Percentiles rank a stretch among this genome's conserved stretches.
Evolutionary conservation across 2,797 vertebrate species (phyloP).

Genomic region (Toxotes lorentzi): DNA sequence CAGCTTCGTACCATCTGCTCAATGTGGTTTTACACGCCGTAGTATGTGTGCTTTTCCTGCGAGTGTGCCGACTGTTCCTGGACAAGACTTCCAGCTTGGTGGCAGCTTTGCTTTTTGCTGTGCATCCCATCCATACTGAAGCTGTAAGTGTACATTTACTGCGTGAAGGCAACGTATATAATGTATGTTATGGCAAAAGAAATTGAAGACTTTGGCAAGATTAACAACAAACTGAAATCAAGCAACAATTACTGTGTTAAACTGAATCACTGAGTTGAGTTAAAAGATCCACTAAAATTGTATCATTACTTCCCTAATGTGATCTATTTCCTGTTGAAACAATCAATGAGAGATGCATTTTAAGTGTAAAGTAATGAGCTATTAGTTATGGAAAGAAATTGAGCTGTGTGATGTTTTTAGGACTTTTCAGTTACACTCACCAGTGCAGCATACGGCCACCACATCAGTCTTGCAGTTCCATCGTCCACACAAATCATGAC

Average conservation of each 20-base stretch:
- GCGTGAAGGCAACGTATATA: not conserved
- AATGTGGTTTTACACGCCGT: slow-evolving; percentile 91
- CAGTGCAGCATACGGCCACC: too few species aligned
- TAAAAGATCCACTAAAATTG: not conserved
- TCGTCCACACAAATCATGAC: not conserved
- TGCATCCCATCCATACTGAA: slow-evolving; percentile 97
- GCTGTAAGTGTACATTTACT: slow-evolving; percentile 88
- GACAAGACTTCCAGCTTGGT: slow-evolving; percentile 89
- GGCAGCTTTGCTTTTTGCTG: slow-evolving; percentile 94
- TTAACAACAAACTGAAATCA: not conserved
- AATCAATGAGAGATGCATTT: not conserved
- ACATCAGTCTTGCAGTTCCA: not conserved
- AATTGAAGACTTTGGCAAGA: not conserved
- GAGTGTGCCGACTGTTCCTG: slow-evolving; percentile 93
- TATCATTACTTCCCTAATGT: not conserved
- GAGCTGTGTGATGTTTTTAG: not conserved
- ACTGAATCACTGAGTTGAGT: not conserved
- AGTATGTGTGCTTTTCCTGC: slow-evolving; percentile 94
- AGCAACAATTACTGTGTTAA: not conserved
- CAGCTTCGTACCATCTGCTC: slow-evolving; percentile 95
- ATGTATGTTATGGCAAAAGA: not conserved
- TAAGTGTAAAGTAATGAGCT: not conserved
- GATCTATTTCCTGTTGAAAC: not conserved
- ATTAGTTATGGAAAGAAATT: not conserved
- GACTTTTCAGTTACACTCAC: not conserved